Evolutionary conservation across 2,113 vertebrate species (phyloP), one percentile per base, ranked within the genome.

Genomic region (Chloropsis hardwickii): DNA sequence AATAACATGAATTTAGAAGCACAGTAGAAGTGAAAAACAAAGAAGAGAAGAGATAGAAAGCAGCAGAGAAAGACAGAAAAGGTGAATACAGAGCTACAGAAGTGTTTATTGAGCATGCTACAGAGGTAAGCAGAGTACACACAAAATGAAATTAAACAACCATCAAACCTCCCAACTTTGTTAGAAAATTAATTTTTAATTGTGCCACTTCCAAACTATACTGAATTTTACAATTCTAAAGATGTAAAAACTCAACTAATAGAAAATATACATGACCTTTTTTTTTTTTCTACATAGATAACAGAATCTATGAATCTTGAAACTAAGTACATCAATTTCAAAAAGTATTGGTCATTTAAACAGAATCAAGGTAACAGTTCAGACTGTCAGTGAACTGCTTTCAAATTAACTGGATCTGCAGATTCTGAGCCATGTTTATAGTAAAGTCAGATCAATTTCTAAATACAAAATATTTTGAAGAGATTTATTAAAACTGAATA

Each of bases 101-200:
- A 99, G 98, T 98, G 98, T 99, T 99, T 99, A 99, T 99, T 99
- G 98, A 98, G 98, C 99, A 99, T 99, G 99, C 99, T 99, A 99
- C 99, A 99, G 98, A 98, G 97, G 98, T 98, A 98, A 99, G 98
- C 98, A 98, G 98, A 98, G 97, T 98, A 98, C 98, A 99, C 98
- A 98, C 95, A 98, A 97, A 97, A 97, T 97, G 97, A 98, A 99
- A 98, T 98, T 98, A 98, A 98, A 98, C 98, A 97, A 98, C 98
- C 97, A 82, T 98, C 98, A 98, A 98, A 98, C 98, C 97, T 98
- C 97, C 98, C 98, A 96, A 98, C 98, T 98, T 98, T 98, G 98
- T 99, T 99, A 98, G 98, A 99, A 99, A 98, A 98, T 98, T 98
- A 98, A 97, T 98, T 98, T 99, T 99, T 99, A 99, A 99, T 99